These are phyloP conservation scores for Corythornis madagascariensis DNA, from an alignment of 2,113 vertebrate species.

Conservation along the genomic window DNA sequence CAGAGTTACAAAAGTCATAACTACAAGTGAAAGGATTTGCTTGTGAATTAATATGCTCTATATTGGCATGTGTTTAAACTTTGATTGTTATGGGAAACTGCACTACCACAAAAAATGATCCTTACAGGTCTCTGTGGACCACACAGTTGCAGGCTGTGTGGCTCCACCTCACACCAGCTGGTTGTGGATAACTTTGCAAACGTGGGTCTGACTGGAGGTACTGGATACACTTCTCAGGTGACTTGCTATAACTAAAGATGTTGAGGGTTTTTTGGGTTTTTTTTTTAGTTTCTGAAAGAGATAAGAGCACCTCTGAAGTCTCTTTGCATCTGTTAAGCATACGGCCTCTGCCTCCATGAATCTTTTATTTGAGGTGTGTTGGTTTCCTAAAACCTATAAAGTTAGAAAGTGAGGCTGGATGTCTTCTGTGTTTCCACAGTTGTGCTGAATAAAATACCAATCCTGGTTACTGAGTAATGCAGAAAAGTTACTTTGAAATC, in stretches of 20 bases:
- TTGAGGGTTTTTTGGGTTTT: not conserved
- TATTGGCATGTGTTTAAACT: not conserved
- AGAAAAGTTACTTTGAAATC: not conserved
- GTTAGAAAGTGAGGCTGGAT: too few relatives aligned
- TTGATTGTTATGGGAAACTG: not conserved
- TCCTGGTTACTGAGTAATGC: not conserved
- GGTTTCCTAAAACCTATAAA: not conserved
- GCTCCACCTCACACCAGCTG: not conserved
- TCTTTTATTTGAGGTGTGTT: rapidly evolving
- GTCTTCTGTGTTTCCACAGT: too few relatives aligned
- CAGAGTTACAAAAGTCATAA: not conserved
- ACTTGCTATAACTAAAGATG: not conserved
- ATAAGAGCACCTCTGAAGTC: not conserved
- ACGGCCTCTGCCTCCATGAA: rapidly evolving
- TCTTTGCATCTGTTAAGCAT: not conserved
- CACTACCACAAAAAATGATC: not conserved
- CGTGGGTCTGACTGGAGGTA: rapidly evolving
- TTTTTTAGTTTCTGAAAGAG: not conserved
- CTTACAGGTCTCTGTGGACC: not conserved
- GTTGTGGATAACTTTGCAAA: not conserved
- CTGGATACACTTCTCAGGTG: not conserved
- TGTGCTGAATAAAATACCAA: not conserved
- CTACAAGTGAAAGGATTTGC: not conserved
- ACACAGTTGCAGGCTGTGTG: not conserved
- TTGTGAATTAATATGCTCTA: not conserved